Conservation (phyloP, 23 tunicate genomes). For the Halocynthia aurantium region DNA sequence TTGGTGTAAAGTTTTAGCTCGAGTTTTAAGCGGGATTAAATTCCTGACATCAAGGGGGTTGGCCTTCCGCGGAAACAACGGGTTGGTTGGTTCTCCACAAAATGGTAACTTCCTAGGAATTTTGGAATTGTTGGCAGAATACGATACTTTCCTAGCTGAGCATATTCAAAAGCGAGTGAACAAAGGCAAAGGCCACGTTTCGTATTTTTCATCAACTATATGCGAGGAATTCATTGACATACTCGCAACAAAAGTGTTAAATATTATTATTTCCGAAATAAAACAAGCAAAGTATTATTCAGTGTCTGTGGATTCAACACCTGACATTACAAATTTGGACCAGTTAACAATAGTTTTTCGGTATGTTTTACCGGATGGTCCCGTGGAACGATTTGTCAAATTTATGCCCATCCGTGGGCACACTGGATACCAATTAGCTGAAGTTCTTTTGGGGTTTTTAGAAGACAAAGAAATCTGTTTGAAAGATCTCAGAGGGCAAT, state of each 20-base stretch:
- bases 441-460: slow-evolving; percentile 15
- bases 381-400: slow-evolving; percentile 29
- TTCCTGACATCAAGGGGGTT: slow-evolving; percentile 20
- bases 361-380: slow-evolving; percentile 27
- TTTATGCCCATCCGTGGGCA: slow-evolving; percentile 24
- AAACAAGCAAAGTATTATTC: slow-evolving; percentile 26
- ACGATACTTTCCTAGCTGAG: slow-evolving; percentile 29
- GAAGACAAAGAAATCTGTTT: slow-evolving; percentile 18
- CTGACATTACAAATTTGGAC: slow-evolving; percentile 25
- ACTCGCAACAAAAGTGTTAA: slow-evolving; percentile 25
- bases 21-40: slow-evolving; percentile 22
- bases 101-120: slow-evolving; percentile 34
- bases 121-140: slow-evolving; percentile 21
- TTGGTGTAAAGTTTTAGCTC: slow-evolving; percentile 30
- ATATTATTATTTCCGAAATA: slow-evolving; percentile 30
- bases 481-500: slow-evolving; percentile 24
- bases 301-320: slow-evolving; percentile 33
- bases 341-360: slow-evolving; percentile 31
- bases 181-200: slow-evolving; percentile 22
- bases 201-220: slow-evolving; percentile 34
- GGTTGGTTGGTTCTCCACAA: slow-evolving; percentile 22
- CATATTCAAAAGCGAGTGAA: slow-evolving; percentile 29
- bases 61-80: slow-evolving; percentile 33
- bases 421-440: slow-evolving; percentile 32
- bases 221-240: too few species aligned